Evolutionary conservation across 2,113 vertebrate species (phyloP), one percentile per base, ranked within the genome.

Genomic region (Rynchops niger): DNA sequence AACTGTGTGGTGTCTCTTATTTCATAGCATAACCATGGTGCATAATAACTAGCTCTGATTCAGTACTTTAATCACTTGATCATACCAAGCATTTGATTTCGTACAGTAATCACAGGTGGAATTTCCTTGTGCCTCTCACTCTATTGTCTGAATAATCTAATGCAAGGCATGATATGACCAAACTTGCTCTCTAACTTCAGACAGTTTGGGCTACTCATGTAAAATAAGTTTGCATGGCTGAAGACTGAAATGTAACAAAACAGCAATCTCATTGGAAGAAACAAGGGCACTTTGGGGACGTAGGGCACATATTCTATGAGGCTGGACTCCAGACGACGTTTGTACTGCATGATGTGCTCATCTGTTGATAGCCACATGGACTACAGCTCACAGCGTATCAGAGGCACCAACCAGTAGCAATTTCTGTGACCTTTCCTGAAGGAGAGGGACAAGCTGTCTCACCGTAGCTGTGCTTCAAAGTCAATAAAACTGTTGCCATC

Each of bases 351-450:
- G 56, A 61, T 66, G 22, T 72, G 42, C 42, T 93, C 17, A 3
- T 70, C 40, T 61, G 12, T 55, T 86, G 66, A n/a, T 43, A 52
- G 26, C 15, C 72, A 61, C 4, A 5, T 15, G 63, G 29, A 15
- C 49, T 69, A 26, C 27, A 30, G 49, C 66, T 86, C 53, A 13
- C 53, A 78, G 43, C 15, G 10, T 42, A 73, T 72, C 70, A 76
- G 61, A 82, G 49, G 26, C 30, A 71, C 26, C 56, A 69, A 82
- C 52, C 34, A 61, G 27, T 26, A 74, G 58, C 52, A 59, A 65
- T 94, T 90, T 84, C 77, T 76, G 53, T 38, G 82, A 95, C 78
- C 70, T 91, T 77, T 82, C 56, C 70, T 85, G 58, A 93, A 94
- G 74, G 45, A 87, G 40, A 79, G 27, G 61, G 52, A 87, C 66